Conservation (phyloP, 2,113 vertebrate species). For the Sinosuthora webbiana region DNA sequence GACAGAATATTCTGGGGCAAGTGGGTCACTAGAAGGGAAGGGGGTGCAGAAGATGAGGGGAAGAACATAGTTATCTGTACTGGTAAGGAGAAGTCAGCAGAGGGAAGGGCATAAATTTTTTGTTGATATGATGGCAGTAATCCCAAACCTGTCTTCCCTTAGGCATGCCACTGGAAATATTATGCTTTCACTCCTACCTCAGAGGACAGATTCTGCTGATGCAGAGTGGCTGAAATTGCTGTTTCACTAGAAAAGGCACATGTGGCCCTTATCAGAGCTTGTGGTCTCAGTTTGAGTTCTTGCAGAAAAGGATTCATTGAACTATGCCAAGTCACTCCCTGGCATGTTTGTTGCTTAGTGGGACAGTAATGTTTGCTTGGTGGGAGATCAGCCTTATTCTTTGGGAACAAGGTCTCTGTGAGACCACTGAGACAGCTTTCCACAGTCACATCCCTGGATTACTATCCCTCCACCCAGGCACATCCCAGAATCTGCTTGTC, state of each 20-base stretch:
- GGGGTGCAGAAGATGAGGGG: neutral
- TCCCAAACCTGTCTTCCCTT: constrained; percentile 36
- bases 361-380: neutral
- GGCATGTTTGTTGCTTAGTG: neutral
- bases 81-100: neutral
- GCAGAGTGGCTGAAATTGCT: neutral
- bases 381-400: neutral
- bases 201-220: constrained; percentile 32
- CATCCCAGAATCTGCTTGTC: neutral
- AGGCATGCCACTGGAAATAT: constrained; percentile 5
- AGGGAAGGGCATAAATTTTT: neutral
- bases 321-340: neutral
- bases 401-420: neutral
- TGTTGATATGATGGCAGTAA: constrained; percentile 1
- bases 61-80: neutral
- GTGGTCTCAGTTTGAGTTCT: neutral
- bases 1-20: neutral
- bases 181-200: neutral
- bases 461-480: neutral
- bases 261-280: neutral
- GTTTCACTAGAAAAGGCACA: neutral
- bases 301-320: neutral
- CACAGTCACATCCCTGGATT: neutral
- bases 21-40: neutral
- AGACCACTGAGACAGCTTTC: neutral